These are phyloP conservation scores for Rhorus exstirpatorius DNA, from an alignment of 2,888 invertebrate species.

Conservation along the genomic window DNA sequence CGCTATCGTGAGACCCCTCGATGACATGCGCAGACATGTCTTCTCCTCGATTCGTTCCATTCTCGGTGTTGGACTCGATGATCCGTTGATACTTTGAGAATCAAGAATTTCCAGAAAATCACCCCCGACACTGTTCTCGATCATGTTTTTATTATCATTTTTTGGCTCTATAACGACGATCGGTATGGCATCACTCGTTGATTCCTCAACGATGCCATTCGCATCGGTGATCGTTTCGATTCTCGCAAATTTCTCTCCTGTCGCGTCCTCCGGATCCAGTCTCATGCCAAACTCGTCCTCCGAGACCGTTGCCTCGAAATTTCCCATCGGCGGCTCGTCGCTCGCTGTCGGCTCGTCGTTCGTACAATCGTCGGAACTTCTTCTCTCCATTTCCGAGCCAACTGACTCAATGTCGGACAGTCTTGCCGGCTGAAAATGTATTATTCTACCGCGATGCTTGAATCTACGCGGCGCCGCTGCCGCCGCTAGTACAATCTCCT, in stretches of 20 bases:
- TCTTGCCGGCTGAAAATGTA: conserved; percentile 83
- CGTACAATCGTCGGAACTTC: conserved; percentile 82
- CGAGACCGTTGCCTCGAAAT: conserved; percentile 78
- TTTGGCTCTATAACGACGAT: conserved; percentile 82
- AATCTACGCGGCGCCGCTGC: conserved; percentile 84
- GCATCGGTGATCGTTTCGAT: conserved; percentile 60
- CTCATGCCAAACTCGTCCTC: conserved; percentile 83
- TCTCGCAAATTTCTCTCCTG: conserved; percentile 51
- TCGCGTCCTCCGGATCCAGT: conserved; percentile 48
- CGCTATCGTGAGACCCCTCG: conserved; percentile 83
- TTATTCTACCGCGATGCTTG: conserved; percentile 84
- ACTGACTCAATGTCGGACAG: conserved; percentile 85
- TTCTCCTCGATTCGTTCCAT: conserved; percentile 84
- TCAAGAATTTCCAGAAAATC: conserved; percentile 49
- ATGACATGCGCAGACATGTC: conserved; percentile 82
- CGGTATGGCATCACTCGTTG: conserved; percentile 80
- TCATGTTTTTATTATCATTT: no score
- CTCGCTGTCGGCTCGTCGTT: conserved; percentile 74
- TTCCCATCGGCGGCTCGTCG: conserved; percentile 68
- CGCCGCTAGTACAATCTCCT: conserved; percentile 83
- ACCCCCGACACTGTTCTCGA: no score
- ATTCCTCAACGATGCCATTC: conserved; percentile 74
- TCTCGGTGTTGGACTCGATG: conserved; percentile 76
- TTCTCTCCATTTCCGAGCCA: conserved; percentile 84
- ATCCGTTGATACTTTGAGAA: conserved; percentile 51